Evolutionary conservation across 2,888 invertebrate genomes (phyloP).

Genomic region (Melieria crassipennis): DNA sequence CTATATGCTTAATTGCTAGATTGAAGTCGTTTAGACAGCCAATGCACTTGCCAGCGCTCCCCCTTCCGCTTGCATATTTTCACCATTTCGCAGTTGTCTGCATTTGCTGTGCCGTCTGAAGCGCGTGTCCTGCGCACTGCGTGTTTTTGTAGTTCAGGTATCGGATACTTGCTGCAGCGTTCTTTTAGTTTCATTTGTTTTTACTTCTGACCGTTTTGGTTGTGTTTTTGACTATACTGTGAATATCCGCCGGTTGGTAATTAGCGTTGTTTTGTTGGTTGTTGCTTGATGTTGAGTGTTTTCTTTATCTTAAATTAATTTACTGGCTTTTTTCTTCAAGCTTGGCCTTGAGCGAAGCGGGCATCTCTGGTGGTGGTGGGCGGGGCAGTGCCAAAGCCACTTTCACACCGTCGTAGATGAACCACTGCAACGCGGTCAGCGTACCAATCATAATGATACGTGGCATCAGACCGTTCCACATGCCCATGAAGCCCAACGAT

Average conservation of each 20-base stretch:
- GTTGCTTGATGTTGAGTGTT: conserved; percentile 37
- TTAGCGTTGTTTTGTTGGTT: conserved; percentile 24
- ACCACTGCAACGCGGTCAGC: conserved; percentile 91
- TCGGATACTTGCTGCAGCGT: conserved; percentile 17
- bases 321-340: conserved; percentile 43
- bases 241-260: conserved; percentile 6
- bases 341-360: conserved; percentile 77
- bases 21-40: neutral
- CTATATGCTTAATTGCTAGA: neutral
- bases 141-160: neutral
- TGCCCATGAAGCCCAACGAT: conserved; percentile 68
- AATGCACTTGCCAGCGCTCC: neutral
- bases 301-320: conserved; percentile 28
- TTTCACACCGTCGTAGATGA: conserved; percentile 90
- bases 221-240: conserved; percentile 13
- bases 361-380: conserved; percentile 92
- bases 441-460: conserved; percentile 95
- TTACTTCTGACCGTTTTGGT: conserved; percentile 14
- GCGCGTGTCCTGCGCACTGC: conserved; percentile 10
- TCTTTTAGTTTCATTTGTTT: conserved; percentile 1
- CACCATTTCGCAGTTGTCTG: neutral
- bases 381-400: conserved; percentile 81
- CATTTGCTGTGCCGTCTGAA: neutral
- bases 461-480: conserved; percentile 86
- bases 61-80: too few species aligned